These are phyloP conservation scores for Caerostris darwini DNA, from an alignment of 1,140 invertebrate species.

Conservation along the genomic window DNA sequence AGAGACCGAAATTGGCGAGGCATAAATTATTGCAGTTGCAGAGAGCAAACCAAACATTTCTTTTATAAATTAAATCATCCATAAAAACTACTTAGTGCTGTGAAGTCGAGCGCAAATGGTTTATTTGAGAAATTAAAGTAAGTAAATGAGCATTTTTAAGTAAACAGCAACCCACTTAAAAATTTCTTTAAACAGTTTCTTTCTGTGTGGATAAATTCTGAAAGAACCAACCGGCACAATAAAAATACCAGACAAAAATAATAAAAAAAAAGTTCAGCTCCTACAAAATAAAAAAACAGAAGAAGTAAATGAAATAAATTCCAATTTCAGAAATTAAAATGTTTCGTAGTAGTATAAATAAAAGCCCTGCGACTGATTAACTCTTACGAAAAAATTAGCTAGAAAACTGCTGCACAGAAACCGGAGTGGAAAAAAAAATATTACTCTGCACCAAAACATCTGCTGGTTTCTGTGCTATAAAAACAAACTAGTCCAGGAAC, in stretches of 20 bases:
- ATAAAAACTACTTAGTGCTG: not conserved
- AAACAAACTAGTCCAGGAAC: conserved; percentile 3
- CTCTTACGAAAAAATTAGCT: conserved; percentile 18
- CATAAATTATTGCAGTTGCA: not conserved
- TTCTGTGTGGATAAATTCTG: not conserved
- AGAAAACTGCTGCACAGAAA: not conserved
- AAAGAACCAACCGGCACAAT: not conserved
- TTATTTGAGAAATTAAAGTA: conserved; percentile 13
- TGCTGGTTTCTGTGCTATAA: conserved; percentile 31
- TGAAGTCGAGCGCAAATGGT: not conserved
- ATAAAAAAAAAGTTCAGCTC: not conserved
- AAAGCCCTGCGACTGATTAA: conserved; percentile 41
- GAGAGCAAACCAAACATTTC: not conserved
- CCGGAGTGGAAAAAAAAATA: not conserved
- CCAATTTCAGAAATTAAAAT: not conserved
- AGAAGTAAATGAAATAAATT: not conserved
- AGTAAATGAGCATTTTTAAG: conserved; percentile 23
- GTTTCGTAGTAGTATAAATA: not conserved
- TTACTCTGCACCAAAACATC: not conserved
- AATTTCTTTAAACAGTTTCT: not conserved
- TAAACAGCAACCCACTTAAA: conserved; percentile 3
- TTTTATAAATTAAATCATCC: not conserved
- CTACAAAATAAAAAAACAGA: not conserved
- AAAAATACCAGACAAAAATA: not conserved
- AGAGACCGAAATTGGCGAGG: not conserved